Conservation (phyloP, 2,888 invertebrate genomes). For the Andricus quercusramuli region DNA sequence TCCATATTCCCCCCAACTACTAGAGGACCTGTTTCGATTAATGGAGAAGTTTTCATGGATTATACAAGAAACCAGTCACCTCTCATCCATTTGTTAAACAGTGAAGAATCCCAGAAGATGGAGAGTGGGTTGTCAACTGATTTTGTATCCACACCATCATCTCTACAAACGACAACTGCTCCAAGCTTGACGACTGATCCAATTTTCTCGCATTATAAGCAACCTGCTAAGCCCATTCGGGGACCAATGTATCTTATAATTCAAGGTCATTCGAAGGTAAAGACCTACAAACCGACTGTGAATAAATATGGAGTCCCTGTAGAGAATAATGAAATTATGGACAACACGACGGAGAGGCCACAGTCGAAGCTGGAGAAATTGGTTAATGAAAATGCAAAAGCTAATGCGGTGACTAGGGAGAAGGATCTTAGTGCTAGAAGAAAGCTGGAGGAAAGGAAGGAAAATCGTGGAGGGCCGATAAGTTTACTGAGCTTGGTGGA, state of each 20-base stretch:
- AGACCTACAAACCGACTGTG: conserved; percentile 85
- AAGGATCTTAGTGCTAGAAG: conserved; percentile 51
- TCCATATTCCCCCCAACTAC: conserved; percentile 11
- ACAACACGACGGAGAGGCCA: conserved; percentile 57
- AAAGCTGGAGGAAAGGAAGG: conserved; percentile 49
- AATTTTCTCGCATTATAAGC: conserved; percentile 83
- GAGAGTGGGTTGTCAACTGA: conserved; percentile 52
- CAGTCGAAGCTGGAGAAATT: conserved; percentile 68
- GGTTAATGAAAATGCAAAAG: conserved; percentile 59
- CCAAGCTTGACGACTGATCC: conserved; percentile 82
- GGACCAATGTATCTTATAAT: conserved; percentile 89
- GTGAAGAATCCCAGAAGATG: conserved; percentile 48
- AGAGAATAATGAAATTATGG: conserved; percentile 60
- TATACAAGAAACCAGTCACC: conserved; percentile 56
- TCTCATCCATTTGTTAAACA: conserved; percentile 61
- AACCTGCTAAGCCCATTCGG: conserved; percentile 82
- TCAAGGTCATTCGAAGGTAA: conserved; percentile 92
- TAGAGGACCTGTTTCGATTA: not conserved
- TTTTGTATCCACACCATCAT: conserved; percentile 62
- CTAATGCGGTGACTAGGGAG: conserved; percentile 42
- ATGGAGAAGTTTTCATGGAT: not conserved
- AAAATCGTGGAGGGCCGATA: conserved; percentile 51
- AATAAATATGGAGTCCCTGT: conserved; percentile 62
- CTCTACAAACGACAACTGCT: conserved; percentile 80
- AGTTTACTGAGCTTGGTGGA: conserved; percentile 67